Percentiles rank a stretch among this genome's conserved stretches.
These are phyloP conservation scores for Rhinella marina DNA, from an alignment of 2,797 vertebrate genomes.

Conservation along the genomic window DNA sequence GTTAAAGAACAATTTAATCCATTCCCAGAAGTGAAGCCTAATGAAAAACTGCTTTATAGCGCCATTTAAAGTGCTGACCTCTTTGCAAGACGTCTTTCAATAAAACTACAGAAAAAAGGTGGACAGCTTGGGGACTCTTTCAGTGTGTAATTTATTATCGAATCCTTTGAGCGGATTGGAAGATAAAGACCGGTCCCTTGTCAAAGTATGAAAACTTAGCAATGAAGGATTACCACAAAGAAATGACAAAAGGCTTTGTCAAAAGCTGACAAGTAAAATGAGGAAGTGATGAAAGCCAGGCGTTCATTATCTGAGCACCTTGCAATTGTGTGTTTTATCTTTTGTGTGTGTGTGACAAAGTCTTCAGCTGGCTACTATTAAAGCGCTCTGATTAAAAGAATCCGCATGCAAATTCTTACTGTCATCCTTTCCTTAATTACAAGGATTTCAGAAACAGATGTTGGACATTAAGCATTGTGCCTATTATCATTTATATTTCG, in stretches of 20 bases:
- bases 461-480: constrained; percentile 46
- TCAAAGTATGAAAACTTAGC: constrained; percentile 67
- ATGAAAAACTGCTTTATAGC: constrained; percentile 49
- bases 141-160: constrained; percentile 53
- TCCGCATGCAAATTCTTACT: constrained; percentile 54
- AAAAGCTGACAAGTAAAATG: constrained; percentile 55
- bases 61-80: constrained; percentile 54
- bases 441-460: constrained; percentile 60
- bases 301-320: constrained; percentile 61
- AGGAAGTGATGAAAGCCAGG: constrained; percentile 60
- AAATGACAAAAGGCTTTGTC: constrained; percentile 64
- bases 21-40: constrained; percentile 49
- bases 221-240: constrained; percentile 63
- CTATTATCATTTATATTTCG: constrained; percentile 40
- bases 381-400: constrained; percentile 57
- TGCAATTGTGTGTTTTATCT: constrained; percentile 58
- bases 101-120: constrained; percentile 46
- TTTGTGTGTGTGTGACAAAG: constrained; percentile 59
- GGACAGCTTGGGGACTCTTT: constrained; percentile 61
- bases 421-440: constrained; percentile 53
- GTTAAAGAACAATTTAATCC: constrained; percentile 49
- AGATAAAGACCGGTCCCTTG: constrained; percentile 63
- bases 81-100: constrained; percentile 48
- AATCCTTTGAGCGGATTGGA: constrained; percentile 64
- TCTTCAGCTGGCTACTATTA: constrained; percentile 61